phyloP scores from a whole-genome alignment of 2,113 vertebrate genomes.

The Pangasianodon hypophthalmus region DNA sequence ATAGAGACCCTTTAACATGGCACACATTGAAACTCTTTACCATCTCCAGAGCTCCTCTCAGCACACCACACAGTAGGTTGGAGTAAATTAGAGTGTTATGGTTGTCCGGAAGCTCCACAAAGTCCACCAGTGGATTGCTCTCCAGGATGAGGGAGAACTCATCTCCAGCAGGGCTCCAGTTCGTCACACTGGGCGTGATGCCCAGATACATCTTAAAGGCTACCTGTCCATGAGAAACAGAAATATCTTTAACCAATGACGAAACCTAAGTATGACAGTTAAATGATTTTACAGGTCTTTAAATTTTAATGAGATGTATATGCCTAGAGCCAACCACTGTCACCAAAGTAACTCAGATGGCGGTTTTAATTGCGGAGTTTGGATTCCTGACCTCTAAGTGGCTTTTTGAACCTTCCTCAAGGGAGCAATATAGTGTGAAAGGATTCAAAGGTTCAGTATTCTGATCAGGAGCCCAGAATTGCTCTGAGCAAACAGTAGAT shows the following conservation, averaged over 20 bases:
- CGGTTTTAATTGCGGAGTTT: conserved; percentile 21
- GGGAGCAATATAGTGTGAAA: conserved; percentile 23
- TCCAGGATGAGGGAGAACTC: conserved; percentile 98
- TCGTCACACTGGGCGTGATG: conserved; percentile 94
- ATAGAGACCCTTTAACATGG: background rate
- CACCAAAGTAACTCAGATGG: conserved; percentile 15
- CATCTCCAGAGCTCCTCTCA: conserved; percentile 97
- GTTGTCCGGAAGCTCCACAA: conserved; percentile 96
- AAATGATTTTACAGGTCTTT: conserved; percentile 35
- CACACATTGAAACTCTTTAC: conserved; percentile 69
- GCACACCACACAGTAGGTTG: conserved; percentile 90
- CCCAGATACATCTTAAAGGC: conserved; percentile 99
- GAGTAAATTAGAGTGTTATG: conserved; percentile 95
- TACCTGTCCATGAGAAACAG: conserved; percentile 73
- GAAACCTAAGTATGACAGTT: conserved; percentile 14
- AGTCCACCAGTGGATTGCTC: conserved; percentile 96
- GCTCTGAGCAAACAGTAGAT: conserved; percentile 41
- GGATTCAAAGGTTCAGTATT: conserved; percentile 37
- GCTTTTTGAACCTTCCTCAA: conserved; percentile 34
- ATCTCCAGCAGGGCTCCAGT: conserved; percentile 96
- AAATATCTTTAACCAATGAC: background rate
- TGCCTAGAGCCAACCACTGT: background rate
- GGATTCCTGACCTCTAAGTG: conserved; percentile 15
- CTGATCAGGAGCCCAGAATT: conserved; percentile 34
- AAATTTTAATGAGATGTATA: conserved; percentile 23